Conservation (phyloP, 2,888 invertebrate genomes). For the Monochamus alternatus region DNA sequence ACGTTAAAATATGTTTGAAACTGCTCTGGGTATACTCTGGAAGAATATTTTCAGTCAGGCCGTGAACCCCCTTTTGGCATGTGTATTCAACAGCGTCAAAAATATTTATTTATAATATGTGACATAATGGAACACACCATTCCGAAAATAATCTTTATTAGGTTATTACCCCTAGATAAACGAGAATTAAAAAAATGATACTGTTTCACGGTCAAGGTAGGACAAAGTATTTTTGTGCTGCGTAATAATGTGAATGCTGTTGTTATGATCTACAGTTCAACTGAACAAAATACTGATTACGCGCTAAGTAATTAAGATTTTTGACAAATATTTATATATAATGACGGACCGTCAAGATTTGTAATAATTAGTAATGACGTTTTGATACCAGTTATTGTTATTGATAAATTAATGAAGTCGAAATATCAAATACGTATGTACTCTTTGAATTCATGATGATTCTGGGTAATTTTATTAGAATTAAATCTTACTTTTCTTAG, state of each 20-base stretch:
- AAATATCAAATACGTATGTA: too few relatives aligned
- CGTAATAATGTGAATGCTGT: neutral
- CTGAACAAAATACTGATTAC: neutral
- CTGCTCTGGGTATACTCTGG: neutral
- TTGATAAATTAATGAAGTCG: too few relatives aligned
- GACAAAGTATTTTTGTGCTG: neutral
- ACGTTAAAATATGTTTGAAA: neutral
- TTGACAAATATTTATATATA: neutral
- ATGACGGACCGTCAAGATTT: neutral
- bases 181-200: neutral
- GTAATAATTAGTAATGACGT: too few relatives aligned
- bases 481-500: too few relatives aligned
- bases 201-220: slow-evolving; percentile 23
- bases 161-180: slow-evolving; percentile 21
- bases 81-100: neutral
- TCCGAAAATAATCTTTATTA: slow-evolving; percentile 18
- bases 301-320: neutral
- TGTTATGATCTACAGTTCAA: neutral
- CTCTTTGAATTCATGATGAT: too few relatives aligned
- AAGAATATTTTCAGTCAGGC: slow-evolving; percentile 1
- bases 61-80: slow-evolving; percentile 1
- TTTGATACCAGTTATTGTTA: too few relatives aligned
- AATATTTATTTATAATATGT: neutral
- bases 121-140: neutral
- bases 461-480: too few relatives aligned